Percentiles rank a stretch among this genome's conserved stretches.
phyloP scores from a whole-genome alignment of 2,113 vertebrate genomes.

The Corynorhinus townsendii region DNA sequence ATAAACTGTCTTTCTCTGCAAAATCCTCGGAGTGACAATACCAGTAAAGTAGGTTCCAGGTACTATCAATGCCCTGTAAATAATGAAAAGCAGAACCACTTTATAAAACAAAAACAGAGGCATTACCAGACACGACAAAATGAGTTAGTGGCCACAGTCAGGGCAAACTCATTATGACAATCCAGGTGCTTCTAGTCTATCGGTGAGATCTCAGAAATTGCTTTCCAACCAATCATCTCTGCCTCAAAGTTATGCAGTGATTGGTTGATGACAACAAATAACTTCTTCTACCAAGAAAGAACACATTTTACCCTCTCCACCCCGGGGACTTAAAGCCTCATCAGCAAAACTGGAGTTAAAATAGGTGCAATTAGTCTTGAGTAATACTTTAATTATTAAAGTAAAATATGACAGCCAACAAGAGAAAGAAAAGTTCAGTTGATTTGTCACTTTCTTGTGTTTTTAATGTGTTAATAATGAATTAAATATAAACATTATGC shows the following conservation, averaged over 20 bases:
- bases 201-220: not conserved
- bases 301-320: constrained; percentile 53
- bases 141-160: not conserved
- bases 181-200: not conserved
- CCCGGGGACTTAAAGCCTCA: constrained; percentile 6
- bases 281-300: constrained; percentile 67
- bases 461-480: constrained; percentile 22
- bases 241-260: constrained; percentile 35
- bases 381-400: constrained; percentile 43
- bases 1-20: not conserved
- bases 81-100: not conserved
- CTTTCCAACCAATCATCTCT: not conserved
- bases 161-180: not conserved
- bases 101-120: not conserved
- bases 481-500: constrained; percentile 27
- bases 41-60: not conserved
- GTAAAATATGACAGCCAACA: not conserved
- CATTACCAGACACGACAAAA: not conserved
- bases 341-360: constrained; percentile 60
- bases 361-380: constrained; percentile 47
- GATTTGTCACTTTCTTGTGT: constrained; percentile 2
- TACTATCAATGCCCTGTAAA: not conserved
- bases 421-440: not conserved
- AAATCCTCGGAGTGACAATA: not conserved
- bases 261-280: constrained; percentile 60